Evolutionary conservation across 2,113 vertebrate species (phyloP).

Genomic region (Indicator maculatus): DNA sequence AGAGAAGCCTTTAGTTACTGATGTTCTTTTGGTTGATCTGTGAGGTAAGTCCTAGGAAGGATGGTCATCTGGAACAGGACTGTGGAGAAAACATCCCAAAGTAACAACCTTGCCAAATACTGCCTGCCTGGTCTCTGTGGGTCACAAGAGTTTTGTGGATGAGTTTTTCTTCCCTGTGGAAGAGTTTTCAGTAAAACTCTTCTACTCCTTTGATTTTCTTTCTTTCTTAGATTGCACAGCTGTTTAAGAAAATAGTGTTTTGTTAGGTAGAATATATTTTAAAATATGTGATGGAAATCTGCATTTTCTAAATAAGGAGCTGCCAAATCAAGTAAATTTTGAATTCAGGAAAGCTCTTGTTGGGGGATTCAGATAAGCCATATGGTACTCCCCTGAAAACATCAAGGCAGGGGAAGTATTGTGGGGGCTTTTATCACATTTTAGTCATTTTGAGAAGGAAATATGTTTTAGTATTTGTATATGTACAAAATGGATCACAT

Average conservation of each 20-base stretch:
- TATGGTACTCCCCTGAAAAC: constrained; percentile 12
- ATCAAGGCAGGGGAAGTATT: constrained; percentile 23
- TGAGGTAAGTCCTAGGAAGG: not conserved
- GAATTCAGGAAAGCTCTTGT: not conserved
- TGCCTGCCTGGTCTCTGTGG: not conserved
- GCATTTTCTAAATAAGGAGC: not conserved
- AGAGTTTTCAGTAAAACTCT: not conserved
- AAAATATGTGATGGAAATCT: not conserved
- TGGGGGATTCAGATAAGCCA: constrained; percentile 28
- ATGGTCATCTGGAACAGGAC: not conserved
- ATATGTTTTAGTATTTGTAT: constrained; percentile 49
- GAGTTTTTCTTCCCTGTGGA: not conserved
- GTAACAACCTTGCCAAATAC: not conserved
- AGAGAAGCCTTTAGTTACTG: not conserved
- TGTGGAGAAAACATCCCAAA: not conserved
- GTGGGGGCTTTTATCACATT: constrained; percentile 50
- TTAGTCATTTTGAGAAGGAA: constrained; percentile 59
- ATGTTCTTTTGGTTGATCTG: not conserved
- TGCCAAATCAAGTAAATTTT: constrained; percentile 30
- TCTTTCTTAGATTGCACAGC: not conserved
- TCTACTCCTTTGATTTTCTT: not conserved
- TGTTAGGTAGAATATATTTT: not conserved
- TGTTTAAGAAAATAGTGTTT: not conserved
- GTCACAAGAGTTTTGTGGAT: not conserved
- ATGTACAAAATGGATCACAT: not conserved